Evolutionary conservation across 2,888 invertebrate species (phyloP).

Genomic region (Malacosoma neustria): DNA sequence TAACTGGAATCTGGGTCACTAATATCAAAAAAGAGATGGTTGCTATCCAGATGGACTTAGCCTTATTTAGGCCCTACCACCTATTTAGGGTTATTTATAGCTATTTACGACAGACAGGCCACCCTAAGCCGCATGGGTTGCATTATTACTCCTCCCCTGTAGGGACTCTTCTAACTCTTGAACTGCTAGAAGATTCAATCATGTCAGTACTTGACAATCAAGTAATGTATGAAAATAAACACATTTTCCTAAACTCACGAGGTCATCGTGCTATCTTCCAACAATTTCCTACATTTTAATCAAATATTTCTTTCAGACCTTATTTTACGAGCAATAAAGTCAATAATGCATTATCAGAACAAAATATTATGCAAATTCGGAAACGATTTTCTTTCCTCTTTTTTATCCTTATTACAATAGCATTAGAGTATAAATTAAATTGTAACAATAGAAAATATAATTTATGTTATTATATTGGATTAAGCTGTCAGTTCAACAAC

Average conservation of each 20-base stretch:
- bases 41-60: no score
- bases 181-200: no score
- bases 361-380: not conserved
- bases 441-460: not conserved
- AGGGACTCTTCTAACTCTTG: no score
- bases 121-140: no score
- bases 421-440: not conserved
- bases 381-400: not conserved
- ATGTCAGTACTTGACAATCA: no score
- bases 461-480: not conserved
- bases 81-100: no score
- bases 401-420: not conserved
- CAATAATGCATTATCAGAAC: conserved; percentile 1
- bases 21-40: no score
- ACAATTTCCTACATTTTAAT: conserved; percentile 22
- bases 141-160: no score
- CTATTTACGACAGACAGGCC: no score
- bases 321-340: conserved; percentile 1
- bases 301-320: not conserved
- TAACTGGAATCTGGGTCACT: no score
- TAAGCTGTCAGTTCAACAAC: not conserved
- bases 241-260: conserved; percentile 14
- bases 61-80: no score
- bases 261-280: conserved; percentile 28
- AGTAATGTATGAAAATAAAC: no score